Evolutionary conservation across 2,797 vertebrate species (phyloP).

Genomic region (Macroramphosus scolopax): DNA sequence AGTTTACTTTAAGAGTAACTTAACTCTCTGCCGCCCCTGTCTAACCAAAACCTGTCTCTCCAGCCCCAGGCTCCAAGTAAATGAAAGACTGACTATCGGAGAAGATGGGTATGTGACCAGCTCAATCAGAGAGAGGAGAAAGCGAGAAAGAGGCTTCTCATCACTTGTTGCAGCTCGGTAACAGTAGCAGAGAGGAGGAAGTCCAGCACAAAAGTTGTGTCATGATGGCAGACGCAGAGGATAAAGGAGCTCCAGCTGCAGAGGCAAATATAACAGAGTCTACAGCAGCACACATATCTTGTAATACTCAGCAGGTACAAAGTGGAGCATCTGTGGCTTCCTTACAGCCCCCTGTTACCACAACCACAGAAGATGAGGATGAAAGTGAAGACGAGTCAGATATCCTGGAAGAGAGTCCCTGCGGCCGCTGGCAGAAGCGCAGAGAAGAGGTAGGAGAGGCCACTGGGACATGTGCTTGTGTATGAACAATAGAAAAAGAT

Average conservation of each 20-base stretch:
- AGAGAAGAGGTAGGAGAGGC: slow-evolving; percentile 86
- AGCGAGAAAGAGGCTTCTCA: slow-evolving; percentile 15
- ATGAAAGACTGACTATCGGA: slow-evolving; percentile 23
- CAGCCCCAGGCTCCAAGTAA: slow-evolving; percentile 7
- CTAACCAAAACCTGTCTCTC: slow-evolving; percentile 2
- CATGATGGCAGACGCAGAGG: slow-evolving; percentile 85
- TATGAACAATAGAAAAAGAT: too few relatives aligned
- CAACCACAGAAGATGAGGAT: slow-evolving; percentile 85
- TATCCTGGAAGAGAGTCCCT: slow-evolving; percentile 96
- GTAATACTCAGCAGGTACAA: slow-evolving; percentile 51
- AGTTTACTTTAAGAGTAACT: too few relatives aligned
- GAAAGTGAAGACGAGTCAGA: slow-evolving; percentile 97
- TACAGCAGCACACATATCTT: slow-evolving; percentile 26
- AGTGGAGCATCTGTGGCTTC: slow-evolving; percentile 85
- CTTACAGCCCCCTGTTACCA: slow-evolving; percentile 76
- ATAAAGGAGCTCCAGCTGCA: slow-evolving; percentile 70
- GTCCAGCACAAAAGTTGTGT: slow-evolving; percentile 4
- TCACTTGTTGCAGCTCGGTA: slow-evolving; percentile 31
- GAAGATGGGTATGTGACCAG: slow-evolving; percentile 41
- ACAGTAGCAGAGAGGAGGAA: slow-evolving; percentile 7
- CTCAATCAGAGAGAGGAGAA: slow-evolving; percentile 15
- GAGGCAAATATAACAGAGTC: slow-evolving; percentile 75
- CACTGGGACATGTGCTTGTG: neutral
- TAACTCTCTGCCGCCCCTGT: neutral
- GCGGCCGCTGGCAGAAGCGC: slow-evolving; percentile 97